Conservation (phyloP, 92 coral and sea anemone genomes). For the Porites cylindrica region DNA sequence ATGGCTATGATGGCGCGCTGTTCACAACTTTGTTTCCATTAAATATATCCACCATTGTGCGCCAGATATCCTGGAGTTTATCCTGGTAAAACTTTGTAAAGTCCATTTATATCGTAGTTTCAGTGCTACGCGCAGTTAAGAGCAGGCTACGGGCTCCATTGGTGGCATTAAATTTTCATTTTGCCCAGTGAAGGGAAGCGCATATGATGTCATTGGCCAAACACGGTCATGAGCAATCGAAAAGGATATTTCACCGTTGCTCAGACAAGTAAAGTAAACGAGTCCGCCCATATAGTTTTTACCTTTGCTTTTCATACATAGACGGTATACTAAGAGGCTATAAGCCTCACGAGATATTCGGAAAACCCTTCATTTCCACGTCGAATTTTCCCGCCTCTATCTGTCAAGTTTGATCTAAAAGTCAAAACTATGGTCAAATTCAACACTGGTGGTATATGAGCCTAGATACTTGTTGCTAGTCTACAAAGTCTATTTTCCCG, state of each 20-base stretch:
- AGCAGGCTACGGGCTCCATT: conserved; percentile 16
- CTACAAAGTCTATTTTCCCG: not conserved
- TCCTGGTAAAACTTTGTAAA: not conserved
- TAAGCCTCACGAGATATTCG: not conserved
- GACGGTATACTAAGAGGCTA: too few species aligned
- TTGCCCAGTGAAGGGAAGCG: conserved; percentile 78
- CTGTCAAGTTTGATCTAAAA: not conserved
- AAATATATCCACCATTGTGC: conserved; percentile 5
- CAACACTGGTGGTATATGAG: not conserved
- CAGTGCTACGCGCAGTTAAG: not conserved
- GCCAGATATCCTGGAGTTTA: not conserved
- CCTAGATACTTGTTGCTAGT: not conserved
- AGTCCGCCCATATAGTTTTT: not conserved
- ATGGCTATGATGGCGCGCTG: not conserved
- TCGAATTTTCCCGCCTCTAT: not conserved
- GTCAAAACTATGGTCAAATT: not conserved
- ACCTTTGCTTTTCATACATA: not conserved
- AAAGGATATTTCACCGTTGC: conserved; percentile 2
- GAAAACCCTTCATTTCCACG: not conserved
- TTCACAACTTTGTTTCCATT: not conserved
- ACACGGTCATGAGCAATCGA: conserved; percentile 52
- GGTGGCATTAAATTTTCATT: conserved; percentile 83
- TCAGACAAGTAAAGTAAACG: not conserved
- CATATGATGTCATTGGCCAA: conserved; percentile 87
- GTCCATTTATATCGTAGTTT: not conserved